Base-by-base conservation (phyloP, 1,140 invertebrate species). In the Andricus grossulariae region DNA sequence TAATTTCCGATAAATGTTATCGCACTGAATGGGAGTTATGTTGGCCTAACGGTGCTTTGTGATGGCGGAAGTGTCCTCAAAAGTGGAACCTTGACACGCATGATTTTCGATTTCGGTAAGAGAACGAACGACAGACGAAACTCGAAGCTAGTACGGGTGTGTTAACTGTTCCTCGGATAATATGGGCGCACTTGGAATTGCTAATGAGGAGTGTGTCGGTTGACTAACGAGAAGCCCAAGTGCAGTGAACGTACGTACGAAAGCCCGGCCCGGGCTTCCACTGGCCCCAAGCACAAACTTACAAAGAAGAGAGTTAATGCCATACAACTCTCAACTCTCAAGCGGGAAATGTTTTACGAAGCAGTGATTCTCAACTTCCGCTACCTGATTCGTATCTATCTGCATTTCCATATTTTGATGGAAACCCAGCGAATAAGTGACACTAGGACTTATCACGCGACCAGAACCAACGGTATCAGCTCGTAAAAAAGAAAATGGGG, bases 301-400 rank as follows among this genome's bases (percentile, higher is more conserved):
- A 66, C 60, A 66, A 66, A 66, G 60, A 66, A 32, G 60, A 66
- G 60, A 66, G 60, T 66, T 66, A 66, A 66, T 66, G 60, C 60
- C 25, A 66, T 66, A 66, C 57, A 25, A 66, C 60, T 66, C 32
- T 66, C 60, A 45, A 66, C 15, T 32, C 32, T 66, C 60, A 66
- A 66, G 60, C 60, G 60, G 60, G 60, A 66, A 39, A 66, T 66
- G 60, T 32, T 66, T 66, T 66, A 66, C 60, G 60, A 39, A 32
- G 25, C 60, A 39, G 60, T 15, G 60, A 39, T 32, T 66, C 60
- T 66, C 60, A 66, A 66, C 60, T 66, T 66, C 60, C 60, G 60
- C 32, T 21, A 39, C 15, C 16, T 8, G 21, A 66, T 32, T 39
- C 57, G 0, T 16, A 66, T 66, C 21, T 32, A 66, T 66, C 21